Evolutionary conservation across 2,888 invertebrate genomes (phyloP), one percentile per base, ranked within the genome.

Genomic region (Eulithis testata): DNA sequence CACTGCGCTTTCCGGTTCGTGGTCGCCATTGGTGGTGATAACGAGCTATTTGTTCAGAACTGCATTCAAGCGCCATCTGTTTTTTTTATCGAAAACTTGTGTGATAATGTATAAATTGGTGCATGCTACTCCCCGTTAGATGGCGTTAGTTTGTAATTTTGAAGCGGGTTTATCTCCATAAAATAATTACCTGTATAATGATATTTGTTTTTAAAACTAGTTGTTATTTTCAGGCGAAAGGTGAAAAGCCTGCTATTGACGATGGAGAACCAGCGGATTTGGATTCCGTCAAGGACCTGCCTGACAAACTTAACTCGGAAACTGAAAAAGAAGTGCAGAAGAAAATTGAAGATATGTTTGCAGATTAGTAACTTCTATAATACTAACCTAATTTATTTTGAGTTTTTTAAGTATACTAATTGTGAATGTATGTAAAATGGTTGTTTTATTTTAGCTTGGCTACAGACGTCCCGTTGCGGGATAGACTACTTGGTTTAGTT

Each of bases 271-370:
- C 85, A 2, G 81, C 88, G 0, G 91, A 90, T 65, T 80, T 93
- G 76, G 92, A 92, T 65, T 86, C 87, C 8, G 89, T 90, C 51
- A 90, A 91, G 68, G 76, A 87, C 68, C 70, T 92, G 47, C 93
- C 93, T 2, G 93, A 92, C 67, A 92, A 91, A 80, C 86, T 92
- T 21, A 91, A 91, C 68, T 89, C 92, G 0, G 91, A 92, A 63
- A 87, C 89, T 1, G 92, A 92, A 72, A 92, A 90, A 71, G 90
- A 90, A 80, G 91, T 91, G 36, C 93, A 91, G 74, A 92, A 88
- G 83, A 92, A 91, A 74, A 93, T 91, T 57, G 93, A 93, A 76
- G 93, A 93, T 66, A 93, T 93, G 91, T 93, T 93, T 80, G 93
- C 93, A 56, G 93, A 93, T 80, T 93, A 88, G 79, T 43, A 47